Percentiles rank a stretch among this genome's conserved stretches.
Conservation (phyloP, 2,888 invertebrate species). For the Criorhina ranunculi region DNA sequence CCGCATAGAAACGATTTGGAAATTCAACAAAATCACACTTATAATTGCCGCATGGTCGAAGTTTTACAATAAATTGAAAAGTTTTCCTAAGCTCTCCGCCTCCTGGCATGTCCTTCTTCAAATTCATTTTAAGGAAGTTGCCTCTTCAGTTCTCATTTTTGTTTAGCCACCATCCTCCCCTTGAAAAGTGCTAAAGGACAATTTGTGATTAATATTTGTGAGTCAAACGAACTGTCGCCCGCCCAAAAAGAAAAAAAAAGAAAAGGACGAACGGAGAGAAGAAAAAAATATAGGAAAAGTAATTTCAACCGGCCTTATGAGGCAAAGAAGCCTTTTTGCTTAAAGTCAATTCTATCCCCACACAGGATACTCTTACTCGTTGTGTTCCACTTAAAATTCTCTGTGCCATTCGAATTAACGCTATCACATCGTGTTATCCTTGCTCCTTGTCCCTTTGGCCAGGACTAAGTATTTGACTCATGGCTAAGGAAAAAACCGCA, state of each 20-base stretch:
- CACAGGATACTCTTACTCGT: background rate
- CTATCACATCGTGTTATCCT: constrained; percentile 73
- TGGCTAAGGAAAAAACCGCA: constrained; percentile 65
- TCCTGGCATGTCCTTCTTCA: constrained; percentile 5
- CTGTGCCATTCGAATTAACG: constrained; percentile 68
- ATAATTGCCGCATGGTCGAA: constrained; percentile 73
- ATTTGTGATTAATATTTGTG: constrained; percentile 75
- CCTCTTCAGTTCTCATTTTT: constrained; percentile 50
- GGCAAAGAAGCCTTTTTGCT: constrained; percentile 52
- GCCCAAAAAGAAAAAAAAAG: background rate
- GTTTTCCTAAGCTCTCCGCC: constrained; percentile 23
- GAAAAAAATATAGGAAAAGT: constrained; percentile 38
- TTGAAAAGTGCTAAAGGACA: constrained; percentile 63
- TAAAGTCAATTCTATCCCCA: constrained; percentile 53
- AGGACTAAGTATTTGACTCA: constrained; percentile 63
- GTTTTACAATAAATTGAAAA: constrained; percentile 75
- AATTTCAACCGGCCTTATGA: constrained; percentile 52
- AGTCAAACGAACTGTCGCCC: constrained; percentile 16
- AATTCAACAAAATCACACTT: constrained; percentile 73
- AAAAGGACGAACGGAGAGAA: background rate
- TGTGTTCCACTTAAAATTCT: constrained; percentile 66
- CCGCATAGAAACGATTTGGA: constrained; percentile 41
- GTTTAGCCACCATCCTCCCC: constrained; percentile 25
- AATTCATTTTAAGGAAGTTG: constrained; percentile 62
- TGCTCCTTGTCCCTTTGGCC: constrained; percentile 40